Evolutionary conservation across 2,797 vertebrate genomes (phyloP), one percentile per base, ranked within the genome.

Genomic region (Crax fasciolata): DNA sequence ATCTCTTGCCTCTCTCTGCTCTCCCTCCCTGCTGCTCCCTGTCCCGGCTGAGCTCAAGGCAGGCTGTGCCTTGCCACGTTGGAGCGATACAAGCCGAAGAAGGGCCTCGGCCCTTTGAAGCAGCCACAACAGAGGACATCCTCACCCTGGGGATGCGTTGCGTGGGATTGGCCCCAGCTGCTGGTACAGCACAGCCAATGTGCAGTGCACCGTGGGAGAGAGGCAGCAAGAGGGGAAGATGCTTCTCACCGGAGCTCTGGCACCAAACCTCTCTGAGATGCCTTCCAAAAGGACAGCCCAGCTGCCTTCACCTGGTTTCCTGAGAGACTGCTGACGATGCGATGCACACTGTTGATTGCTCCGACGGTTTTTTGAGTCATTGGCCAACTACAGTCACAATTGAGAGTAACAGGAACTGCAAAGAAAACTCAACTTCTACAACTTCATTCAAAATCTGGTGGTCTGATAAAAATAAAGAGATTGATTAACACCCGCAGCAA

Each of bases 101-200:
- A 0, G 2, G 3, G 16, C 46, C 43, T 46, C 0, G 0, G 21
- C 18, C 21, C 77, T 95, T 77, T 90, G 88, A 91, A 95, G 63
- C 13, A 67, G 74, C 91, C 93, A 90, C 94, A 94, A 72, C 61
- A 91, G 79, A 44, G 66, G 51, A 85, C 54, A 71, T 62, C 62
- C 58, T 51, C 16, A 89, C 73, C 48, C 48, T 15, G 30, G 66
- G 58, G 77, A 84, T 1, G 0, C 0, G 9, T 24, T 24, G 9
- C 8, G 3, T 0, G 0, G 58, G 41, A 54, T 79, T 75, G 76
- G 79, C 49, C 61, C 4, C 20, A 25, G 68, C 46, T 66, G 54
- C 43, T 1, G 0, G 54, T 12, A 70, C 6, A 74, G 55, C 59
- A 63, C 25, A 94, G 74, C 59, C 86, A 52, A 18, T 1, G 0